These are phyloP conservation scores for Caenorhabditis zanzibari DNA, from an alignment of 2,888 invertebrate genomes.

Conservation along the genomic window DNA sequence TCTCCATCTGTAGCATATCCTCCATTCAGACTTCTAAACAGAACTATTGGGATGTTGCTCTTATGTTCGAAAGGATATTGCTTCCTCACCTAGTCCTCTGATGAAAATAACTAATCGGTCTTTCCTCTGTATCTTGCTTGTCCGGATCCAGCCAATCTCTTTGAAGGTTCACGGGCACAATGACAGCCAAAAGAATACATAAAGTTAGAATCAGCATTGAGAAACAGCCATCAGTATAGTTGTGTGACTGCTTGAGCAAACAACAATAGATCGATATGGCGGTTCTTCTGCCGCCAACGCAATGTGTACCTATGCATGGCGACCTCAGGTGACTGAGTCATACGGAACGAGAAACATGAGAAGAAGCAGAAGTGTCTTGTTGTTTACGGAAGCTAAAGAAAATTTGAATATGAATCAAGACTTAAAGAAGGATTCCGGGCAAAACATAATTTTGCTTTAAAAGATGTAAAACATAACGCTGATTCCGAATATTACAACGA, in stretches of 20 bases:
- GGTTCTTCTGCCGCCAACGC: conserved; percentile 37
- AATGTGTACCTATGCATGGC: conserved; percentile 61
- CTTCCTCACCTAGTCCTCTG: conserved; percentile 39
- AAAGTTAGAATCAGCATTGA: conserved; percentile 47
- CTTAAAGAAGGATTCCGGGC: too few species aligned
- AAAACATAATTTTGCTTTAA: too few species aligned
- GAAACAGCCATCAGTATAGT: conserved; percentile 55
- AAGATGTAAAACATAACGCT: too few species aligned
- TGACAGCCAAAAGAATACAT: conserved; percentile 28
- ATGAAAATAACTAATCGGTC: conserved; percentile 13
- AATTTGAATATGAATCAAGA: not conserved
- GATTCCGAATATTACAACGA: too few species aligned
- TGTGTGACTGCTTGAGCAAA: conserved; percentile 62
- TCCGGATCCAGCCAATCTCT: conserved; percentile 1
- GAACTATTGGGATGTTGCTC: too few species aligned
- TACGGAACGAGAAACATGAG: conserved; percentile 37
- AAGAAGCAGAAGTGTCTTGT: conserved; percentile 12
- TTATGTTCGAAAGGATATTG: too few species aligned
- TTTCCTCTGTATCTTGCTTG: conserved; percentile 20
- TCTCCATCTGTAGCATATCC: conserved; percentile 78
- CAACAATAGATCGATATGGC: conserved; percentile 65
- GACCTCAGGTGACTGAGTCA: conserved; percentile 54
- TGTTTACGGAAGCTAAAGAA: not conserved
- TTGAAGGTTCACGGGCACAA: conserved; percentile 33
- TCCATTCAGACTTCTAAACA: conserved; percentile 71